Base-by-base conservation (phyloP, 2,113 vertebrate species). In the Engystomops pustulosus region DNA sequence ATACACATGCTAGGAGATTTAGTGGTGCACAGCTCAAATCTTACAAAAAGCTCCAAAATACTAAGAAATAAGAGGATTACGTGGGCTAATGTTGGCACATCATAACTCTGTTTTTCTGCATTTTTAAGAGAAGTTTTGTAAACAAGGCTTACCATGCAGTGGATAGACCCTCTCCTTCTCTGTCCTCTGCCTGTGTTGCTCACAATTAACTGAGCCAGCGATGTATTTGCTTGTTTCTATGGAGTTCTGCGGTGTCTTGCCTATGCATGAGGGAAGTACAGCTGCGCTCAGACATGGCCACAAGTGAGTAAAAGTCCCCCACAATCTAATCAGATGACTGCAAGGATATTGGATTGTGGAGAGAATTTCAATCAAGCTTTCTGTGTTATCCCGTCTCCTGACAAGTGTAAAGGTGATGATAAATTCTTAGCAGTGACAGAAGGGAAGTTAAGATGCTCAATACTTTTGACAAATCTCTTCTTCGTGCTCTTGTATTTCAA, bases 141-240 rank as follows among this genome's bases (percentile, higher is more conserved):
- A 17, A 60, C 47, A 60, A 85, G 77, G 88, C 91, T 92, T 69
- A 92, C 91, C 91, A 0, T 51, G 47, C 84, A 83, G 18, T 84
- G 8, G 6, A n/a, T 85, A 53, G 87, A 36, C 85, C 68, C 68
- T 70, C 38, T 2, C 86, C 20, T 38, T 17, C 25, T 18, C 83
- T 69, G 84, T 87, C 89, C 79, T 81, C 85, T 53, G 86, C 76
- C 77, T 14, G 86, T 86, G 87, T 75, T 81, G 1, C 25, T 38
- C 69, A 71, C 89, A 86, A 41, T 80, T 70, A 83, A 23, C 68
- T 17, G 20, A 85, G 75, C 86, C 84, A 79, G 87, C 86, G 0
- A 41, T 15, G 84, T 74, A 84, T 82, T 88, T 62, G 87, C 87
- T 88, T 83, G 91, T 91, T 91, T 91, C 91, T 91, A 91, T 92